Evolutionary conservation across 2,888 invertebrate species (phyloP).

Genomic region (Meloe dianella): DNA sequence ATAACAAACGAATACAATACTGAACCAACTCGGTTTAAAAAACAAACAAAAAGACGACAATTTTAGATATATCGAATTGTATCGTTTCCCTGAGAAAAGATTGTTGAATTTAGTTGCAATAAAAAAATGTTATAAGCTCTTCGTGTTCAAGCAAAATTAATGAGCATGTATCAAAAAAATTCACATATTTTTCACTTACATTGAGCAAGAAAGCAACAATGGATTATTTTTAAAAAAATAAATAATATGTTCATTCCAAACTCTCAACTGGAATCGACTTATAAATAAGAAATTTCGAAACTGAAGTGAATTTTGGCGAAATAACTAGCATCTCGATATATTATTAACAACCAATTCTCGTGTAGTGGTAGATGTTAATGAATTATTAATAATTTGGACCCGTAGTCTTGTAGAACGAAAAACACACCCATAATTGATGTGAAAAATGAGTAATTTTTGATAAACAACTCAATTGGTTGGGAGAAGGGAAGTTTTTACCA

Average conservation of each 20-base stretch:
- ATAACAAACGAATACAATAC: constrained; percentile 12
- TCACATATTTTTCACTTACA: not conserved
- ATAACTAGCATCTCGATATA: not conserved
- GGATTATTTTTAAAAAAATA: not conserved
- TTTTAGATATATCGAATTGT: too few species aligned
- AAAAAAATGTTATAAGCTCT: not conserved
- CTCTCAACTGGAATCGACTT: not conserved
- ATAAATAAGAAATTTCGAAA: not conserved
- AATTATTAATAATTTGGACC: not conserved
- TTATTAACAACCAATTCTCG: not conserved
- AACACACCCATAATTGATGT: not conserved
- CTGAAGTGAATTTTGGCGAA: not conserved
- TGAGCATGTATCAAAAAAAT: not conserved
- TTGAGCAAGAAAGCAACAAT: not conserved
- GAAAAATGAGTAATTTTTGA: not conserved
- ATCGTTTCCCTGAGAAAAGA: too few species aligned
- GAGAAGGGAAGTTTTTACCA: too few species aligned
- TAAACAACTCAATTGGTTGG: too few species aligned
- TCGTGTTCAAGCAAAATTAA: not conserved
- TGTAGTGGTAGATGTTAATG: not conserved
- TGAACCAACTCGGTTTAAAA: too few species aligned
- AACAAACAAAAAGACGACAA: not conserved
- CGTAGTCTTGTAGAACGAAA: not conserved
- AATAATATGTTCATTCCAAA: not conserved
- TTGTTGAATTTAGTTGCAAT: not conserved